A percentile compares a stretch with the other conserved stretches of the same genome.
These are phyloP conservation scores for Bubo blakistoni DNA, from an alignment of 2,113 vertebrate genomes.

Conservation along the genomic window DNA sequence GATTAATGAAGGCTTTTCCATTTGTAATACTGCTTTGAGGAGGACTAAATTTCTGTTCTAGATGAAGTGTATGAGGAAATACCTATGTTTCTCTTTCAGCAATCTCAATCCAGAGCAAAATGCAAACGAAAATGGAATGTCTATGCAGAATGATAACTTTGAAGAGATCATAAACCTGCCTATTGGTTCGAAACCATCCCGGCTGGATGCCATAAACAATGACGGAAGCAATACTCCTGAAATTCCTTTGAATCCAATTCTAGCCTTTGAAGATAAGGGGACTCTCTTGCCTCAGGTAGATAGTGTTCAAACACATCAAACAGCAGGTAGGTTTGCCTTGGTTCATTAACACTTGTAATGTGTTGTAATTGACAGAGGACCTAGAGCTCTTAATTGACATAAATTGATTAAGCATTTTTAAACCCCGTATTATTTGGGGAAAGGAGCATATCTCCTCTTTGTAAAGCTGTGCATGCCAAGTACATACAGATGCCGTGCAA, in stretches of 20 bases:
- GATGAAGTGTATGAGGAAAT: neutral
- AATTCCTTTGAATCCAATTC: conserved; percentile 80
- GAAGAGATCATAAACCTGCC: conserved; percentile 90
- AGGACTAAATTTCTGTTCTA: neutral
- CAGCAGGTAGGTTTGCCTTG: conserved; percentile 77
- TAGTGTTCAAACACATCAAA: conserved; percentile 83
- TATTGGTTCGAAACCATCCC: conserved; percentile 80
- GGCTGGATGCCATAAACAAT: conserved; percentile 75
- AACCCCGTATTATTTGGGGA: neutral
- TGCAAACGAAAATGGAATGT: conserved; percentile 86
- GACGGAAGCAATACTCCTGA: conserved; percentile 72
- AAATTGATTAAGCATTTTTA: neutral
- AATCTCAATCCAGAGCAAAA: conserved; percentile 64
- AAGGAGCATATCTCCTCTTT: neutral
- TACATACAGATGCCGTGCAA: neutral
- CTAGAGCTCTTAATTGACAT: neutral
- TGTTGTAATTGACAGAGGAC: neutral
- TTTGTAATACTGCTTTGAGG: neutral
- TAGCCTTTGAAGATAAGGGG: conserved; percentile 90
- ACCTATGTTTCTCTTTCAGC: conserved; percentile 26
- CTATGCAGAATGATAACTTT: conserved; percentile 77
- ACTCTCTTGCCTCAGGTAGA: conserved; percentile 83
- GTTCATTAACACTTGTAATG: neutral
- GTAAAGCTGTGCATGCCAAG: neutral
- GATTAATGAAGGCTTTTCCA: neutral